Percentiles rank a stretch among this genome's conserved stretches.
These are phyloP conservation scores for Scomber colias DNA, from an alignment of 2,113 vertebrate genomes.

Conservation along the genomic window DNA sequence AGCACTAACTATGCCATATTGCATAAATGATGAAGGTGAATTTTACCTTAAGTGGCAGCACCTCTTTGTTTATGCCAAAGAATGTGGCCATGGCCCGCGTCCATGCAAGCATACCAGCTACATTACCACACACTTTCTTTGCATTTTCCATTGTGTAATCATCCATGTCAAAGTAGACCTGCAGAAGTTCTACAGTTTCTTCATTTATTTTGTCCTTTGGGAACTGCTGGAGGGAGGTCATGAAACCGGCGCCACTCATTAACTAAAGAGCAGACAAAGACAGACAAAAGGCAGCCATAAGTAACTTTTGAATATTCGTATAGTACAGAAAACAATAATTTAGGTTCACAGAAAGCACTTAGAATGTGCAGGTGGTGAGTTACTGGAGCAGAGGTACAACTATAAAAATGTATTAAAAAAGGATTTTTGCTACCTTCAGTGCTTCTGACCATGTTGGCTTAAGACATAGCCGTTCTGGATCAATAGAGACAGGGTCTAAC, in stretches of 20 bases:
- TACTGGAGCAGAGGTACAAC: not conserved
- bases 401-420: conserved; percentile 61
- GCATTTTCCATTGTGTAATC: conserved; percentile 88
- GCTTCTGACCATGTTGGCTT: conserved; percentile 87
- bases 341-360: not conserved
- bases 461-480: conserved; percentile 78
- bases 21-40: conserved; percentile 6
- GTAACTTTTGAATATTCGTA: not conserved
- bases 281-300: not conserved
- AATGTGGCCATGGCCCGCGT: conserved; percentile 87
- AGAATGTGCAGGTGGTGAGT: too few species aligned
- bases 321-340: too few species aligned
- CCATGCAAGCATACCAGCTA: conserved; percentile 88
- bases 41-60: conserved; percentile 88
- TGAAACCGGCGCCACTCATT: conserved; percentile 86
- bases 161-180: conserved; percentile 85
- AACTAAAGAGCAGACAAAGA: conserved; percentile 74
- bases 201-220: conserved; percentile 86
- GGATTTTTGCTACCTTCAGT: conserved; percentile 78
- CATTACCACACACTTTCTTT: conserved; percentile 89
- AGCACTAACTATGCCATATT: not conserved
- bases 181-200: conserved; percentile 86
- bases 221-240: conserved; percentile 84
- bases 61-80: conserved; percentile 88
- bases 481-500: conserved; percentile 79